These are phyloP conservation scores for Bothrops jararaca DNA, from an alignment of 2,113 vertebrate genomes.

Conservation along the genomic window DNA sequence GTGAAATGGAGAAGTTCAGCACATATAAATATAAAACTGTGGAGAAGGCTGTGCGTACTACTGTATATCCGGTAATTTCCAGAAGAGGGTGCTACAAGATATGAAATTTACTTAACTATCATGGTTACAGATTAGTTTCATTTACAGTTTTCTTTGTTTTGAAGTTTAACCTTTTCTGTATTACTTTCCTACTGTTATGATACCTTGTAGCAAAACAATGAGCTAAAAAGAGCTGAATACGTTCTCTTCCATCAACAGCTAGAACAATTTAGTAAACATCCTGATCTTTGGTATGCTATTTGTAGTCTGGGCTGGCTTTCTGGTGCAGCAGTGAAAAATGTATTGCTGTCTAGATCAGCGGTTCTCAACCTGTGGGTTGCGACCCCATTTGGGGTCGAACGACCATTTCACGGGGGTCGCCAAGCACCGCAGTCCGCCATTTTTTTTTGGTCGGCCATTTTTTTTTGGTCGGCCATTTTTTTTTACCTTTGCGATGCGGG, in stretches of 20 bases:
- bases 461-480: too few relatives aligned
- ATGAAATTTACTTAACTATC: not conserved
- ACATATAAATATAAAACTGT: not conserved
- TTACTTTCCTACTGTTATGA: not conserved
- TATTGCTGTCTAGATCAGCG: not conserved
- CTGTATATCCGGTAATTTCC: not conserved
- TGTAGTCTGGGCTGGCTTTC: not conserved
- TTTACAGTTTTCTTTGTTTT: not conserved
- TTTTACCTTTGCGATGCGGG: too few relatives aligned
- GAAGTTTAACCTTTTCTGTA: not conserved
- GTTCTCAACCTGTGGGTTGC: too few relatives aligned
- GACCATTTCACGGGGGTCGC: too few relatives aligned
- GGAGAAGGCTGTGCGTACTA: not conserved
- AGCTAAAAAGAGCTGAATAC: not conserved
- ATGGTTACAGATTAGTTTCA: not conserved
- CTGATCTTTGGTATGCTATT: not conserved
- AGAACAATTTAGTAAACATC: not conserved
- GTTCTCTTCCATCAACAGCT: not conserved
- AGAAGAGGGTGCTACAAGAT: conserved; percentile 28
- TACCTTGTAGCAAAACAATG: not conserved
- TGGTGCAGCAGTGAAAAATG: not conserved
- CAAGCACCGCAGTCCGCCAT: too few relatives aligned
- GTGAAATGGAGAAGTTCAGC: not conserved
- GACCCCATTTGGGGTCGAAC: too few relatives aligned
- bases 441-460: too few relatives aligned